Base-by-base conservation (phyloP, 1,140 invertebrate genomes). In the Magallana angulata region DNA sequence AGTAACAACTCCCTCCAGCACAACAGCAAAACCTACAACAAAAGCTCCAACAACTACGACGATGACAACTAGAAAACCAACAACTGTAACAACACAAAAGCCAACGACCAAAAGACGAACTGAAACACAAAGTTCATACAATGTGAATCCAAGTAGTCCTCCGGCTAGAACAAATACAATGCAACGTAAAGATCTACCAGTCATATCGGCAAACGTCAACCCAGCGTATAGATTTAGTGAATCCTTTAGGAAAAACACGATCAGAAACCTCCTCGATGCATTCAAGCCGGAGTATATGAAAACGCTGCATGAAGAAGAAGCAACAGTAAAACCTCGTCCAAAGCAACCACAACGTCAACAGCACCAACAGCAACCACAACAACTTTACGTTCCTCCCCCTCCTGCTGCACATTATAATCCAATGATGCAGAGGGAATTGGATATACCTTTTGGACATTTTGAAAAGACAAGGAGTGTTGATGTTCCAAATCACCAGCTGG, bases 211-310 rank as follows among this genome's bases (percentile, higher is more conserved):
- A 9, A 76, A 36, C 36, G 68, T 30, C 8, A 76, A 76, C 14
- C 68, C 68, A 30, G 4, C 68, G 0, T 76, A 76, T 36, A 14
- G 24, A 30, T 76, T 76, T 5, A 76, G 68, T 36, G 68, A 76
- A 2, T 76, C 68, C 1, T 76, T 76, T 30, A 76, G 24, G 24
- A 76, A 12, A 76, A 76, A 76, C 68, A 76, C 68, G 3, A 76
- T 76, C 7, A 76, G 36, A 30, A 76, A 76, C 7, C 68, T 76
- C 8, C 24, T 76, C 6, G 68, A 76, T 36, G 68, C 68, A 30
- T 76, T 76, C 24, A 76, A 76, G 36, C 68, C 68, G 8, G 24
- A 76, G 1, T 76, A 76, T 30, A 76, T 76, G 68, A 76, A 76
- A 12, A 76, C 24, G 12, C 1, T 3, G 24, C 24, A 6, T 12